Evolutionary conservation across 2,888 invertebrate species (phyloP).

Genomic region (Sesia bembeciformis): DNA sequence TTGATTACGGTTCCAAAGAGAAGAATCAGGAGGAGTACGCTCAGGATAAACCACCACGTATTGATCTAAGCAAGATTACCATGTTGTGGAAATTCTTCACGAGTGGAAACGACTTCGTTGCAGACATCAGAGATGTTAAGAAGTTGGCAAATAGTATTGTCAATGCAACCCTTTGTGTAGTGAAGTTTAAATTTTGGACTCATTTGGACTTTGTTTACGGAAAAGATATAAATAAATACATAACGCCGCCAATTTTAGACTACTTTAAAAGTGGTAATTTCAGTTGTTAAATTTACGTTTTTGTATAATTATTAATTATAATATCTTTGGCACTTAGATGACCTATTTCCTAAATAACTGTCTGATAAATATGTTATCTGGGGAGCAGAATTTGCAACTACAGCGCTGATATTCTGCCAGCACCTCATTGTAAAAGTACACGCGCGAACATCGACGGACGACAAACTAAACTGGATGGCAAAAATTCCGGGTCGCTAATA

Average conservation of each 20-base stretch:
- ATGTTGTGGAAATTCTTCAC: background rate
- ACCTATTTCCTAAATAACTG: too few species aligned
- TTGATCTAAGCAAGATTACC: background rate
- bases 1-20: background rate
- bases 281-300: too few species aligned
- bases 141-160: constrained; percentile 11
- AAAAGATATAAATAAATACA: constrained; percentile 17
- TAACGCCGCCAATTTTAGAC: background rate
- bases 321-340: too few species aligned
- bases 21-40: background rate
- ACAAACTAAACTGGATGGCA: too few species aligned
- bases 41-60: background rate
- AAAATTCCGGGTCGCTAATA: too few species aligned
- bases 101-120: background rate
- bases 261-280: too few species aligned
- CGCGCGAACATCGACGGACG: too few species aligned
- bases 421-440: too few species aligned
- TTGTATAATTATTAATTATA: too few species aligned
- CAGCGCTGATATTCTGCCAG: too few species aligned
- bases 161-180: constrained; percentile 15
- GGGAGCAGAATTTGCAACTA: too few species aligned
- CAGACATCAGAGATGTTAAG: background rate
- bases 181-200: constrained; percentile 20
- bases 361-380: too few species aligned
- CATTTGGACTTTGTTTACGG: constrained; percentile 30